These are phyloP conservation scores for Podarcis raffonei DNA, from an alignment of 2,113 vertebrate genomes.

Conservation along the genomic window DNA sequence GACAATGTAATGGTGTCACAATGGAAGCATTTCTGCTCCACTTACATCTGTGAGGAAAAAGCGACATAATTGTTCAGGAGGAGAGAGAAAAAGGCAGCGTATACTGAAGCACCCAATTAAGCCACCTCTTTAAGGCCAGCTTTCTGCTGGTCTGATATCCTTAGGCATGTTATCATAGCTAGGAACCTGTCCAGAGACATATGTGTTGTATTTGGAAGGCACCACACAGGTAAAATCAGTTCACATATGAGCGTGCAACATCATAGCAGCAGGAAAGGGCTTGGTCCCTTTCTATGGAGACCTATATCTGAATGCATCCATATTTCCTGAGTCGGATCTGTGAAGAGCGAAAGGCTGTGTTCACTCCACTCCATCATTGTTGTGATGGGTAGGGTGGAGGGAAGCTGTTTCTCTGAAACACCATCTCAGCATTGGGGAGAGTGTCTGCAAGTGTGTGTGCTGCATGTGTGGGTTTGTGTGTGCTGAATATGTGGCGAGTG, in stretches of 20 bases:
- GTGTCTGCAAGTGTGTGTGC: too few species aligned
- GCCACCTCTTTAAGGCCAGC: too few species aligned
- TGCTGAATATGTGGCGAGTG: too few species aligned
- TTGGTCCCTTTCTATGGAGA: neutral
- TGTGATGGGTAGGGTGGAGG: too few species aligned
- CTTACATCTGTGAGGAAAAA: neutral
- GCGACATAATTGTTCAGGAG: neutral
- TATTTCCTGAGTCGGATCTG: too few species aligned
- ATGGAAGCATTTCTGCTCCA: constrained; percentile 13
- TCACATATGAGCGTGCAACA: neutral
- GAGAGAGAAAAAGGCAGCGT: constrained; percentile 1
- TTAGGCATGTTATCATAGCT: neutral
- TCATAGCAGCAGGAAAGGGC: neutral
- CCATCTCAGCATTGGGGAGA: too few species aligned
- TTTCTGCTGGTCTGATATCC: neutral
- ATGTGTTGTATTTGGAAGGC: neutral
- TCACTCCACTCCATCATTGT: too few species aligned
- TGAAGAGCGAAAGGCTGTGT: too few species aligned
- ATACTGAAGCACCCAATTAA: neutral
- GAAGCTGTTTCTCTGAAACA: too few species aligned
- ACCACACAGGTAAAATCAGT: neutral
- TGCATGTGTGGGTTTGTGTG: too few species aligned
- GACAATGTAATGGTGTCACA: neutral
- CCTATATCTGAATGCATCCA: neutral
- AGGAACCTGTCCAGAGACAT: neutral